Conservation (phyloP, 2,797 vertebrate species). For the Simalia tracyae region DNA sequence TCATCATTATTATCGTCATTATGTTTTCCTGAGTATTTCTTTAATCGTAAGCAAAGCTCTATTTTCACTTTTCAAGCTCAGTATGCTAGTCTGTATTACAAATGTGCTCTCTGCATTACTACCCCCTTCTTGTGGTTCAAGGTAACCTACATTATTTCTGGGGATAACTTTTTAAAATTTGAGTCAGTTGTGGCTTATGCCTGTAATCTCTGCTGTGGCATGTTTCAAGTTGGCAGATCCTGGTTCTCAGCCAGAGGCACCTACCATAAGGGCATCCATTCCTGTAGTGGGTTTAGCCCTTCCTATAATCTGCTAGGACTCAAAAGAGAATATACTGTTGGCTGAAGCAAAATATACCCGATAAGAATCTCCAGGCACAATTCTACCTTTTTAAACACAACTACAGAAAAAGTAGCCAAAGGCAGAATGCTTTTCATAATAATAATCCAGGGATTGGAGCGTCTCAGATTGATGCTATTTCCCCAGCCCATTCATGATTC, state of each 20-base stretch:
- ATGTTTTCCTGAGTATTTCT: conserved; percentile 19
- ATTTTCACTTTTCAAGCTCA: conserved; percentile 38
- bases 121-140: conserved; percentile 43
- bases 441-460: conserved; percentile 46
- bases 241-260: conserved; percentile 11
- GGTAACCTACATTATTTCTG: conserved; percentile 53
- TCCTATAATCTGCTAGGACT: conserved; percentile 26
- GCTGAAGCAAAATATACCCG: conserved; percentile 6
- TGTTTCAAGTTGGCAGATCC: conserved; percentile 31
- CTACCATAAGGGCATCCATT: conserved; percentile 14
- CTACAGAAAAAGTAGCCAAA: conserved; percentile 32
- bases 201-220: conserved; percentile 35
- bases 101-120: conserved; percentile 45
- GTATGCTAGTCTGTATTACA: conserved; percentile 21
- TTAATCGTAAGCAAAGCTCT: conserved; percentile 34
- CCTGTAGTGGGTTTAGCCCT: conserved; percentile 22
- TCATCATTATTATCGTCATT: no score
- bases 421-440: conserved; percentile 32
- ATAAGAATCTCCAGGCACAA: conserved; percentile 26
- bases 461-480: conserved; percentile 43
- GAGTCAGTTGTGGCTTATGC: conserved; percentile 40
- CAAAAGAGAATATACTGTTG: conserved; percentile 32
- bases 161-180: conserved; percentile 51
- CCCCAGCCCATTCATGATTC: conserved; percentile 36
- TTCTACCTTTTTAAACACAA: conserved; percentile 21